Conservation (phyloP, 2,113 vertebrate species). For the Diadophis punctatus region DNA sequence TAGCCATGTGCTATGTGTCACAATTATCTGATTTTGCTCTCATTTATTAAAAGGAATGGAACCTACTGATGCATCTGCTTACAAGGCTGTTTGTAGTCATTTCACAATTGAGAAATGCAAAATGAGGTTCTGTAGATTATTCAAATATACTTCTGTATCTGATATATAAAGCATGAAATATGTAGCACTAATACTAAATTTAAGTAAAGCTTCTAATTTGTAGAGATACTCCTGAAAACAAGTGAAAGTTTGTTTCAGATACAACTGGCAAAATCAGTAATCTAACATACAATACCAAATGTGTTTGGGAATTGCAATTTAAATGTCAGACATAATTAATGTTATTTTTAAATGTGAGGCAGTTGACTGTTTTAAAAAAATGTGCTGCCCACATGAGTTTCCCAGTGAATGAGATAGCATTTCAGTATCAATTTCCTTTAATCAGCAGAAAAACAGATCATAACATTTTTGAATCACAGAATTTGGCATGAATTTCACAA, state of each 20-base stretch:
- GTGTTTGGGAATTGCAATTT: neutral
- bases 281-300: constrained; percentile 1
- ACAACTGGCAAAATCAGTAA: constrained; percentile 13
- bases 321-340: constrained; percentile 26
- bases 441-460: neutral
- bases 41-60: neutral
- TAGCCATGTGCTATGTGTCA: neutral
- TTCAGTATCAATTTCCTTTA: neutral
- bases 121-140: neutral
- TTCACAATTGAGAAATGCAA: neutral
- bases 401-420: neutral
- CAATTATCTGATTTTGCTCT: neutral
- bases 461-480: neutral
- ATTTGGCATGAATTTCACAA: constrained; percentile 9
- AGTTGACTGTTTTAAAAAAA: constrained; percentile 13
- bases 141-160: neutral
- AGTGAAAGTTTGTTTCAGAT: neutral
- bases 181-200: neutral
- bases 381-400: neutral
- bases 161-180: neutral
- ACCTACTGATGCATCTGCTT: neutral
- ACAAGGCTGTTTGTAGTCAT: neutral
- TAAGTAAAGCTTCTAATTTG: neutral
- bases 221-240: constrained; percentile 9
- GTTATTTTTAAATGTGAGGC: constrained; percentile 16